Base-by-base conservation (phyloP, 2,113 vertebrate genomes). In the Phylloscopus whistleri region DNA sequence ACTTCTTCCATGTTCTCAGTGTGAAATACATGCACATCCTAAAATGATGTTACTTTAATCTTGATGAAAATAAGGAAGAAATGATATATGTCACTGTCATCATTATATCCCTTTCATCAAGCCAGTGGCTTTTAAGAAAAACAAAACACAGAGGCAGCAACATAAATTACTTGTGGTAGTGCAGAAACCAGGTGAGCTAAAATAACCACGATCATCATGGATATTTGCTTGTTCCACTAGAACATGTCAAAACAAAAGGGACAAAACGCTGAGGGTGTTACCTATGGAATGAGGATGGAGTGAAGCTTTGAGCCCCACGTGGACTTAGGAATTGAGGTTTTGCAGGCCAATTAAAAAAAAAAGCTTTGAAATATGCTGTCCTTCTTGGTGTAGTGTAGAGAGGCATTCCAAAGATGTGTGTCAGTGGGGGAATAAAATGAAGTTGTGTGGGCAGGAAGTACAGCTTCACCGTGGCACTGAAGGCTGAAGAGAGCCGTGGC, bases 221-320 rank as follows among this genome's bases (percentile, higher is more conserved):
- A 16, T 90, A 28, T n/a, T 89, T 74, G 81, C 26, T 70, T 81
- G 33, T 44, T 84, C 28, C 23, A 59, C 20, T 1, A 69, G 23
- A 58, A 69, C 11, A 18, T 8, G 19, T 6, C 24, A 67, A 86
- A 90, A 66, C 13, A 67, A 53, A 56, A 86, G 11, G 35, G 7
- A 56, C 0, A 0, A 69, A 80, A 39, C 0, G 0, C 5, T 79
- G 28, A 41, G 23, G 7, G 2, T 51, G 2, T 30, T 35, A 41
- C 27, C 35, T 44, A 2, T 23, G 9, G 59, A 69, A 53, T 37
- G 16, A 88, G 16, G 13, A 43, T 69, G 22, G 31, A 88, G 13
- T 31, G 23, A 73, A 80, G 20, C 26, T n/a, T 9, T 56, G 13
- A n/a, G 16, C 5, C 26, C 3, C 17, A 10, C 10, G 2, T 1